phyloP scores from a whole-genome alignment of 2,888 invertebrate genomes.

The Heliconius aoede region DNA sequence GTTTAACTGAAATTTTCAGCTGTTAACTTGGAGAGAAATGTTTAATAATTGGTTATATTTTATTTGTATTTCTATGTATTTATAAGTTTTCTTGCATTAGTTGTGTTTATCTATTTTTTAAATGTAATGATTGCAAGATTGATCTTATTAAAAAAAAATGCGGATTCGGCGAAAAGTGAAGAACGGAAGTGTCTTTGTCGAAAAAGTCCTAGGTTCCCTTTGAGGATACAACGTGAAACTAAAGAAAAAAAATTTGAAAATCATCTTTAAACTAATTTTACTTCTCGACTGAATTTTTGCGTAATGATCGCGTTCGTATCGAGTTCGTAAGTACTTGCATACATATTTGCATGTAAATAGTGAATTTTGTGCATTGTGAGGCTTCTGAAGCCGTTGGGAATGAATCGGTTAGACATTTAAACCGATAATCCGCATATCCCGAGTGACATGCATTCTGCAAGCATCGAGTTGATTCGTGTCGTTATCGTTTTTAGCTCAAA shows the following conservation, averaged over 20 bases:
- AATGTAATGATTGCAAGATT: neutral
- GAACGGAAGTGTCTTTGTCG: neutral
- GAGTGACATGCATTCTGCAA: conserved; percentile 20
- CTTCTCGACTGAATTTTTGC: neutral
- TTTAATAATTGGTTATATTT: neutral
- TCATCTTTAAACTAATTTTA: neutral
- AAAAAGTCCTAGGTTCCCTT: neutral
- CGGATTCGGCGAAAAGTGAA: neutral
- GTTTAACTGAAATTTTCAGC: conserved; percentile 16
- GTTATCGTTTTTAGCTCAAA: conserved; percentile 2
- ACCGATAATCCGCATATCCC: conserved; percentile 24
- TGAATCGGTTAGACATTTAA: conserved; percentile 25
- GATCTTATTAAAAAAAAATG: no score
- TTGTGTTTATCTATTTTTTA: no score
- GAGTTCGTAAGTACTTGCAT: neutral
- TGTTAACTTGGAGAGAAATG: neutral
- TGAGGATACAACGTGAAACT: neutral
- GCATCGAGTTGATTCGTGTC: neutral
- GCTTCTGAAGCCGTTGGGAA: conserved; percentile 33
- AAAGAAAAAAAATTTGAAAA: neutral
- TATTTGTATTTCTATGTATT: no score
- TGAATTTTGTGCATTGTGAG: conserved; percentile 24
- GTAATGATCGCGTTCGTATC: neutral
- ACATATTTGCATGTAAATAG: conserved; percentile 26
- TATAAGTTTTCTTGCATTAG: no score